Evolutionary conservation across 2,888 invertebrate species (phyloP).

Genomic region (Scrobipalpa atriplicella): DNA sequence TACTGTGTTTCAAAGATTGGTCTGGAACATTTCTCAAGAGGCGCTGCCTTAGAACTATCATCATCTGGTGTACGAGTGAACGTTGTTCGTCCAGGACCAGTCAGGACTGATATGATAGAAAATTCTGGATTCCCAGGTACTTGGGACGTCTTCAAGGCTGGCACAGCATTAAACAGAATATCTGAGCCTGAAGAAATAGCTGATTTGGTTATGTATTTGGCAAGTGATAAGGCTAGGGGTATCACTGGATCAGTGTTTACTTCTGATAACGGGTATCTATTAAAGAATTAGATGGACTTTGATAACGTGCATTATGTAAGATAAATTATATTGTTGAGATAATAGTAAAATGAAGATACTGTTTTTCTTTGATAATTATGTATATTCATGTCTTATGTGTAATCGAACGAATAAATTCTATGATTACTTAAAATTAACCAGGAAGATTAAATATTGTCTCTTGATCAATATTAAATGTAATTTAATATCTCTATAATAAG

Average conservation of each 20-base stretch:
- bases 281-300: slow-evolving; percentile 25
- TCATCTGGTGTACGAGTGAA: slow-evolving; percentile 48
- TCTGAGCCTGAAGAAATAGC: slow-evolving; percentile 45
- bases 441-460: too few relatives aligned
- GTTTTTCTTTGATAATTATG: too few relatives aligned
- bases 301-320: neutral
- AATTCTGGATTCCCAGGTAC: slow-evolving; percentile 33
- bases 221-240: slow-evolving; percentile 45
- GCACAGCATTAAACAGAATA: slow-evolving; percentile 38
- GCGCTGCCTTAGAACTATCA: slow-evolving; percentile 45
- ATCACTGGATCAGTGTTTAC: slow-evolving; percentile 41
- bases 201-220: slow-evolving; percentile 46
- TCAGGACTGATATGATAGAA: slow-evolving; percentile 44
- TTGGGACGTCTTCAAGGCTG: slow-evolving; percentile 36
- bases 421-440: too few relatives aligned
- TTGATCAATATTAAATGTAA: too few relatives aligned
- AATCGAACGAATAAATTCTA: too few relatives aligned
- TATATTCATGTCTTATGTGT: too few relatives aligned
- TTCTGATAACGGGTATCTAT: slow-evolving; percentile 38
- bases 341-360: too few relatives aligned
- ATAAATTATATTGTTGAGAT: neutral
- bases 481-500: too few relatives aligned
- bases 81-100: slow-evolving; percentile 85
- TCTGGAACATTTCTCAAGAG: slow-evolving; percentile 45
- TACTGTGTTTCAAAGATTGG: slow-evolving; percentile 47